These are phyloP conservation scores for Noctua comes DNA, from an alignment of 2,888 invertebrate genomes.

Conservation along the genomic window DNA sequence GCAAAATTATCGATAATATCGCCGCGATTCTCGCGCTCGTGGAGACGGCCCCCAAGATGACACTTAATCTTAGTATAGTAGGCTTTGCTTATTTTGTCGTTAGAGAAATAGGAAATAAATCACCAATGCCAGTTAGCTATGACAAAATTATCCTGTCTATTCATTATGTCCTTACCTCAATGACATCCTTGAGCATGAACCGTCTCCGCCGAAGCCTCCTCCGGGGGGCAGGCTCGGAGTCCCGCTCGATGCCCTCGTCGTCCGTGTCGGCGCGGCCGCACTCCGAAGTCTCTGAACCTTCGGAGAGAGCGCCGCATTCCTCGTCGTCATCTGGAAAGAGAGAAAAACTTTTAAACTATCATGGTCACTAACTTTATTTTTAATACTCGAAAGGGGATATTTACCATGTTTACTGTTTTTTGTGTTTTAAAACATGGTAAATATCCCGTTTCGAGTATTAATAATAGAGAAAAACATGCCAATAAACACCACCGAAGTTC, in stretches of 20 bases:
- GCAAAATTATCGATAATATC: no score
- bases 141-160: not conserved
- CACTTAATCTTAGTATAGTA: not conserved
- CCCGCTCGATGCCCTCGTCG: conserved; percentile 97
- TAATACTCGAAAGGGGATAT: no score
- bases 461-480: not conserved
- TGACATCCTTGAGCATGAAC: conserved; percentile 90
- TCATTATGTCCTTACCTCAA: conserved; percentile 88
- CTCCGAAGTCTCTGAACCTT: conserved; percentile 86
- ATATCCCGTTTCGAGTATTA: no score
- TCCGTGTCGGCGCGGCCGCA: conserved; percentile 89
- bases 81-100: not conserved
- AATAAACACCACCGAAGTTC: not conserved
- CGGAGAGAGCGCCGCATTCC: conserved; percentile 82
- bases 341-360: no score
- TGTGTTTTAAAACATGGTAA: no score
- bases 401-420: no score
- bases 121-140: not conserved
- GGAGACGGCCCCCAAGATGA: no score
- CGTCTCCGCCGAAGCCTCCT: conserved; percentile 84
- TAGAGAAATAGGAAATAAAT: not conserved
- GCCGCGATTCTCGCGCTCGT: no score
- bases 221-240: conserved; percentile 91
- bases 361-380: no score
- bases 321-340: conserved; percentile 84